Evolutionary conservation across 2,888 invertebrate species (phyloP), one percentile per base, ranked within the genome.

Genomic region (Blastobasis adustella): DNA sequence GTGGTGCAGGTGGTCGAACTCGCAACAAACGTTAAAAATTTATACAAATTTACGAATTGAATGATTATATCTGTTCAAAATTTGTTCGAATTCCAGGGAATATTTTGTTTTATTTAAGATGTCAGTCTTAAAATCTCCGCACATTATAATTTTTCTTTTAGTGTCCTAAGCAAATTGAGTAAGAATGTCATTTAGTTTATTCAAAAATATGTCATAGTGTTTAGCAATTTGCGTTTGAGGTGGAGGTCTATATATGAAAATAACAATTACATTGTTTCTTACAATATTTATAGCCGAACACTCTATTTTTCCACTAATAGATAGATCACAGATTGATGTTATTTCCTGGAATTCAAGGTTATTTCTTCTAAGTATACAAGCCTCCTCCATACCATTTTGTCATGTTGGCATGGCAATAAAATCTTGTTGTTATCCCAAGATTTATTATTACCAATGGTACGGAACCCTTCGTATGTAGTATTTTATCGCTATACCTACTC

Each of bases 51-150:
- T 23, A 23, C 23, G 3, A 23, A 23, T 23, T 23, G 1, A 23
- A 23, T 23, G 37, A 45, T 55, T 55, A 46, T 45, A 51, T n/a
- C 10, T 46, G 23, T 10, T 5, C 5, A 55, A 10, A 5, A 55
- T 36, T 1, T 49, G 37, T 40, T 47, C 40, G 45, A 55, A 53
- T 8, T 49, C 8, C 7, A 4, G 1, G 7, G 45, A 10, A 5
- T 37, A 4, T 23, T 46, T 47, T 8, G 36, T 39, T 40, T 46
- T 47, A 37, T 46, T 45, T 39, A 55, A 9, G 5, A 47, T 41
- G 37, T 55, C 43, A 7, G 52, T 52, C 38, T 54, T 54, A 43
- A 54, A 52, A 46, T 54, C 52, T n/a, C 55, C 53, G 44, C 53
- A 47, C 10, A 49, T 5, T 37, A 53, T 37, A 5, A 48, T 37